Base-by-base conservation (phyloP, 2,113 vertebrate genomes). In the Phocoena phocoena region DNA sequence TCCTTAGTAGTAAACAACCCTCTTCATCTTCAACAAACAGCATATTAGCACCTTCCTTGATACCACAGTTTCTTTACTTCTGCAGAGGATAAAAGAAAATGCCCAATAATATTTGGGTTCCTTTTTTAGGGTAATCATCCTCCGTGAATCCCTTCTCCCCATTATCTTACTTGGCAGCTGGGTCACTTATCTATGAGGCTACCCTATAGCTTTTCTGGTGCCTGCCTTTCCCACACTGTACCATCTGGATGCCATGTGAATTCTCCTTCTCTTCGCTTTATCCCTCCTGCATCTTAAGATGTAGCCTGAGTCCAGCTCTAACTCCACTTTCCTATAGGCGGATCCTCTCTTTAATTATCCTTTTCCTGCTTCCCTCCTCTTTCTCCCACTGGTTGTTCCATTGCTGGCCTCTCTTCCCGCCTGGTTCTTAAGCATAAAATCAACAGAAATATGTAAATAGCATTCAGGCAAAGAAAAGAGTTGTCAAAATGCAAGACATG, bases 381-480 rank as follows among this genome's bases (percentile, higher is more conserved):
- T 50, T 53, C 73, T 63, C 63, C 65, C 41, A 81, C 26, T 36
- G 18, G 38, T 38, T 50, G 58, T 68, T 55, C 71, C 67, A 38
- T 28, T n/a, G 23, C 50, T 71, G 47, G 62, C 65, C 58, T 76
- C 70, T 58, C 76, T 88, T 36, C 53, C 44, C 58, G 13, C 65
- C 65, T 93, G 41, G 23, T 63, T 84, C 76, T 63, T 71, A 63
- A 76, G 60, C 71, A 88, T 67, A 71, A 79, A 58, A 38, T 50
- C 93, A 84, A 60, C 80, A 58, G 73, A 96, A 93, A 85, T 93
- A 96, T 88, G 95, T 55, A 93, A 90, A 88, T 85, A 96, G 77
- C 70, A 88, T 85, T 58, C 88, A 36, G n/a, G 77, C 89, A 80
- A 84, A 90, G 70, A 94, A 77, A 93, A 94, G 74, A 90, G 18